These are phyloP conservation scores for Schizopygopsis pylzovi DNA, from an alignment of 2,797 vertebrate species.

Conservation along the genomic window DNA sequence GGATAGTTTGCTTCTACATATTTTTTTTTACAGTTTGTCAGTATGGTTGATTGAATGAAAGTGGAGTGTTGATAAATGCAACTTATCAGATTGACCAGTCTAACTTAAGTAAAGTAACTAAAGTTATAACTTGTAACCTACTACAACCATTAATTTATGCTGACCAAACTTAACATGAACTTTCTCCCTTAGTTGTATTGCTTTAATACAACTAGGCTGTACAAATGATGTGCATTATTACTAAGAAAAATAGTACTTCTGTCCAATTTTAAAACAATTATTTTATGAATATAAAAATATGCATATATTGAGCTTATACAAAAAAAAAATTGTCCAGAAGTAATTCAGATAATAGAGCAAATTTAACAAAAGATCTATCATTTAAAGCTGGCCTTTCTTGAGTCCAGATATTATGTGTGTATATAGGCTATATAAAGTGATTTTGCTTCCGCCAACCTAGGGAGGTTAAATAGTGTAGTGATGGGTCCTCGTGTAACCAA, in stretches of 20 bases:
- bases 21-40: background rate
- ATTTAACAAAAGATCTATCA: no score
- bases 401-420: no score
- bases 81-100: background rate
- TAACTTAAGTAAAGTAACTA: background rate
- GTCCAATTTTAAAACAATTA: background rate
- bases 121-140: background rate
- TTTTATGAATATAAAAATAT: background rate
- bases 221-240: background rate
- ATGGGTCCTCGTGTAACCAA: no score
- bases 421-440: no score
- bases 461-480: no score
- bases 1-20: background rate
- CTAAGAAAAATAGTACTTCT: background rate
- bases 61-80: background rate
- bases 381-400: no score
- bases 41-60: background rate
- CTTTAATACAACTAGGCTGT: background rate
- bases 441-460: no score
- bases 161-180: background rate
- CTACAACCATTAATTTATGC: background rate
- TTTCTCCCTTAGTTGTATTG: background rate
- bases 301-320: no score
- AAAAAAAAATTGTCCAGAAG: no score
- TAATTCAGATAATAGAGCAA: no score